Conservation (phyloP, 2,113 vertebrate genomes). For the Mesembrinibis cayennensis region DNA sequence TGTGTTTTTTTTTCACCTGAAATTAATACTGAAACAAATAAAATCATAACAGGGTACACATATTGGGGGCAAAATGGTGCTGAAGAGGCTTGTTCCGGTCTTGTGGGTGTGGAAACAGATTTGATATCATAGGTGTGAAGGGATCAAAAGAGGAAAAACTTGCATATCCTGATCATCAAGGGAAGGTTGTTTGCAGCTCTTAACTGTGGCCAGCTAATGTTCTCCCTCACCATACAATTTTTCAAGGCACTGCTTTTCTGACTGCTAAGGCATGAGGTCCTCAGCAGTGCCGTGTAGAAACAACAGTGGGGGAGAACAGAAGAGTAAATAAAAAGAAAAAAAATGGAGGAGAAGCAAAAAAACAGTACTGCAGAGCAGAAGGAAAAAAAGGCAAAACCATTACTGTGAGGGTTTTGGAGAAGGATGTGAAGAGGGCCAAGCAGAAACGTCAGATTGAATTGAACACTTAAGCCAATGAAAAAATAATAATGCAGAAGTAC, state of each 20-base stretch:
- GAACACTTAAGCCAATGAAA: background rate
- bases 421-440: background rate
- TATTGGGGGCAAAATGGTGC: background rate
- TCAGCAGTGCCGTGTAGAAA: background rate
- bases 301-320: background rate
- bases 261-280: background rate
- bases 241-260: background rate
- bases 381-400: background rate
- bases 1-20: background rate
- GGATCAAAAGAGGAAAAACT: background rate
- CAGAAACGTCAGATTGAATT: background rate
- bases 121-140: background rate
- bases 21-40: background rate
- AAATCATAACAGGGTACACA: background rate
- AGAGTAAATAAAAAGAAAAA: background rate
- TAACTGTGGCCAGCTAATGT: background rate
- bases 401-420: background rate
- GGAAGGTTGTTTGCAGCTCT: background rate
- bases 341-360: background rate
- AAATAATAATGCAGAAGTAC: background rate
- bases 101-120: background rate
- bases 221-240: background rate
- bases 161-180: background rate
- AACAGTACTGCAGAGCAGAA: background rate
- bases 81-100: background rate